Percentiles rank a stretch among this genome's conserved stretches.
These are phyloP conservation scores for Plectropomus leopardus DNA, from an alignment of 2,113 vertebrate species.

Conservation along the genomic window DNA sequence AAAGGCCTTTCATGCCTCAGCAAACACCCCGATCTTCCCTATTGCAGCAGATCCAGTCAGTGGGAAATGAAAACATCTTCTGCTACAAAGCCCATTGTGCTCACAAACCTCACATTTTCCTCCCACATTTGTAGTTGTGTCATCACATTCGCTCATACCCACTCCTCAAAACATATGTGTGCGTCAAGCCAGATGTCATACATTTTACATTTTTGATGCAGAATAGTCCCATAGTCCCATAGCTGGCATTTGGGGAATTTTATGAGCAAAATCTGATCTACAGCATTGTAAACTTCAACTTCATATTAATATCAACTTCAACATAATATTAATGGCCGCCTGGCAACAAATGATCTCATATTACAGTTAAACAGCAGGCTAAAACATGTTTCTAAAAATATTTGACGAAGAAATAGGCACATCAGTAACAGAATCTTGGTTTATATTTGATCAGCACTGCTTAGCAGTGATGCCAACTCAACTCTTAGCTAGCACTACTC, in stretches of 20 bases:
- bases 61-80: slow-evolving; percentile 48
- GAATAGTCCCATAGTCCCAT: too few relatives aligned
- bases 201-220: background rate
- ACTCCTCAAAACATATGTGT: slow-evolving; percentile 7
- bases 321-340: too few relatives aligned
- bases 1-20: slow-evolving; percentile 17
- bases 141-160: slow-evolving; percentile 33
- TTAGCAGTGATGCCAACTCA: too few relatives aligned
- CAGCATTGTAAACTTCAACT: too few relatives aligned
- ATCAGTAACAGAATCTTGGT: too few relatives aligned
- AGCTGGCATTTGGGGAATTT: background rate
- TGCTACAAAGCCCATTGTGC: slow-evolving; percentile 47
- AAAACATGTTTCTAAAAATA: too few relatives aligned
- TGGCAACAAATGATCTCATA: too few relatives aligned
- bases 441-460: too few relatives aligned
- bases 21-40: slow-evolving; percentile 14
- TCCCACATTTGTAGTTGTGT: slow-evolving; percentile 12
- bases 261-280: background rate
- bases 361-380: too few relatives aligned
- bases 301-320: too few relatives aligned
- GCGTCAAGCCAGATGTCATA: slow-evolving; percentile 32
- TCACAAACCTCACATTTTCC: slow-evolving; percentile 32
- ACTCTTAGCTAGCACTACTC: too few relatives aligned
- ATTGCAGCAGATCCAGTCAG: slow-evolving; percentile 3
- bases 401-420: too few relatives aligned